Evolutionary conservation across 2,797 vertebrate genomes (phyloP).

Genomic region (Cyclopterus lumpus): DNA sequence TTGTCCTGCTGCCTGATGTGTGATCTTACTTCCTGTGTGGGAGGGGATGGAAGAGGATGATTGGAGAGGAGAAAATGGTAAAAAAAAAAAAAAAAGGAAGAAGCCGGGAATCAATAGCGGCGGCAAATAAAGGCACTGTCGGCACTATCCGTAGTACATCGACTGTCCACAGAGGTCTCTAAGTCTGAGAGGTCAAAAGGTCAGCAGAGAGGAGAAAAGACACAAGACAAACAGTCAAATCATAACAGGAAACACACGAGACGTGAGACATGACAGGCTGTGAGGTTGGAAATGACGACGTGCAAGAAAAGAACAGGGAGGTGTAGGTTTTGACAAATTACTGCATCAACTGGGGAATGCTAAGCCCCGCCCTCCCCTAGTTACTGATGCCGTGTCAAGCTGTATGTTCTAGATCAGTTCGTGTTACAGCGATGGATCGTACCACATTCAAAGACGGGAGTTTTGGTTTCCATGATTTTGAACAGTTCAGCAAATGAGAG

Average conservation of each 20-base stretch:
- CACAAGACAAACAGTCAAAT: conserved; percentile 37
- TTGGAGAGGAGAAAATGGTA: conserved; percentile 54
- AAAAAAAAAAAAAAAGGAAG: conserved; percentile 52
- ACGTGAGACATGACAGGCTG: conserved; percentile 12
- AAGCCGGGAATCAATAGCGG: conserved; percentile 78
- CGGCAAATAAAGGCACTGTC: conserved; percentile 82
- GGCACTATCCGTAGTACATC: conserved; percentile 86
- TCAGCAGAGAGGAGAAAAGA: conserved; percentile 30
- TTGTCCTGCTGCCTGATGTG: conserved; percentile 25
- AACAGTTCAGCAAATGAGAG: no score
- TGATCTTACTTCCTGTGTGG: conserved; percentile 66
- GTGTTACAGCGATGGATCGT: background rate
- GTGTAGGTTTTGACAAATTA: background rate
- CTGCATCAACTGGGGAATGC: background rate
- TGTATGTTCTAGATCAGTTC: background rate
- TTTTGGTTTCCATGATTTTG: background rate
- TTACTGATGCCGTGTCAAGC: background rate
- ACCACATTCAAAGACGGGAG: background rate
- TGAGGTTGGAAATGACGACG: background rate
- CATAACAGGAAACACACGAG: conserved; percentile 30
- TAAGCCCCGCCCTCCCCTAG: background rate
- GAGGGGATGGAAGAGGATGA: conserved; percentile 60
- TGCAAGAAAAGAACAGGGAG: conserved; percentile 9
- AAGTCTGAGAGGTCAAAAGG: conserved; percentile 81
- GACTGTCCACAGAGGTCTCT: conserved; percentile 88